Evolutionary conservation across 2,113 vertebrate genomes (phyloP).

Genomic region (Phainopepla nitens): DNA sequence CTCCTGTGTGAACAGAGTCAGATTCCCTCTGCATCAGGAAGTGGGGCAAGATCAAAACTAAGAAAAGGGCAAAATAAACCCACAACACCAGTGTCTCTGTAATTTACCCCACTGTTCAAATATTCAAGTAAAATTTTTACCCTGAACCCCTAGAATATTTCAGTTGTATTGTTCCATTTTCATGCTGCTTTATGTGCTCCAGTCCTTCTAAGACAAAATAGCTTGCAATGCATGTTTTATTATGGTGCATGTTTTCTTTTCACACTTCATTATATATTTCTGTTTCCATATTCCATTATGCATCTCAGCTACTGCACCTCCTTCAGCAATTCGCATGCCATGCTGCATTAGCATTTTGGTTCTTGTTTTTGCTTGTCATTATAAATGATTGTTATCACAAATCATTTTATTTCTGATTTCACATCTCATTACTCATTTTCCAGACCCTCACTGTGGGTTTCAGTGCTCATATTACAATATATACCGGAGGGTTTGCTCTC

Average conservation of each 20-base stretch:
- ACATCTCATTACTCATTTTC: not conserved
- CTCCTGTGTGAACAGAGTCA: rapidly evolving
- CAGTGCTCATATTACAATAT: not conserved
- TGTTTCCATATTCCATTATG: not conserved
- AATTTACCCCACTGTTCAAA: not conserved
- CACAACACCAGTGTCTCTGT: not conserved
- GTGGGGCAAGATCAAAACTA: not conserved
- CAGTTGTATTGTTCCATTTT: not conserved
- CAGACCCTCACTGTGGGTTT: not conserved
- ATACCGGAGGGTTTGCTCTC: not conserved
- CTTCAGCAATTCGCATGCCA: not conserved
- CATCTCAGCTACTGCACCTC: not conserved
- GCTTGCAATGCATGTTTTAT: not conserved
- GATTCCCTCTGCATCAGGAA: not conserved
- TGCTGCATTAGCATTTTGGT: not conserved
- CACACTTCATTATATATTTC: not conserved
- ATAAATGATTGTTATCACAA: not conserved
- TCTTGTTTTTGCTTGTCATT: not conserved
- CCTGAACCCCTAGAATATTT: not conserved
- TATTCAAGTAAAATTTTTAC: not conserved
- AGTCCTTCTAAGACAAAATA: not conserved
- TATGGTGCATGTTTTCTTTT: not conserved
- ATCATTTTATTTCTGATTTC: conserved; percentile 9
- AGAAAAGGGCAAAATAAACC: not conserved
- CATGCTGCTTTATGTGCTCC: not conserved